These are phyloP conservation scores for Sparidentex hasta DNA, from an alignment of 2,797 vertebrate species.

Conservation along the genomic window DNA sequence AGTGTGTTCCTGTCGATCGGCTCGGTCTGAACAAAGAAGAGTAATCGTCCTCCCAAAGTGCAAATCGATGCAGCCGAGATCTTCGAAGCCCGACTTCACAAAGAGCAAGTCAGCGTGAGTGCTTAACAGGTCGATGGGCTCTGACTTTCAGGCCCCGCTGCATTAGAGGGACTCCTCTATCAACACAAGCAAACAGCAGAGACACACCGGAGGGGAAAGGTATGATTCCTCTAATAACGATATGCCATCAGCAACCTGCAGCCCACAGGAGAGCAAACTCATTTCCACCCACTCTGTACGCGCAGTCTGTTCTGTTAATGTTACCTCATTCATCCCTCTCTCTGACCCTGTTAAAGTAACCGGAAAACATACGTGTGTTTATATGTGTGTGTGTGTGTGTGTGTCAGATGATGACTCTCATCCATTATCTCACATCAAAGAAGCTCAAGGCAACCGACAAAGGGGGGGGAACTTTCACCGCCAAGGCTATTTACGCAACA, in stretches of 20 bases:
- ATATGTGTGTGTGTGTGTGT: background rate
- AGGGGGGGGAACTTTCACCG: slow-evolving; percentile 15
- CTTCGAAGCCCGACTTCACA: slow-evolving; percentile 20
- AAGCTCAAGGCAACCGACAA: slow-evolving; percentile 31
- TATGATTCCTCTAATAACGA: slow-evolving; percentile 8
- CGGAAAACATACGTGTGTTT: background rate
- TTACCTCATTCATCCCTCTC: slow-evolving; percentile 25
- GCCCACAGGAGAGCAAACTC: background rate
- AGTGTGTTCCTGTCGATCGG: slow-evolving; percentile 3
- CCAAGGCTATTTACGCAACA: slow-evolving; percentile 21
- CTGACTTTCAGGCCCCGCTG: background rate
- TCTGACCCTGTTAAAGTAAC: slow-evolving; percentile 46
- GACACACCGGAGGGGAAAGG: slow-evolving; percentile 11
- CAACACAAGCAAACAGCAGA: background rate
- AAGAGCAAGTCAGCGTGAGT: background rate
- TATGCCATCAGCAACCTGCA: slow-evolving; percentile 10
- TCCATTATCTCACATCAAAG: slow-evolving; percentile 76
- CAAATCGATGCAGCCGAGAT: slow-evolving; percentile 19
- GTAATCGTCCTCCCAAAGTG: slow-evolving; percentile 12
- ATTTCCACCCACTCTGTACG: slow-evolving; percentile 30
- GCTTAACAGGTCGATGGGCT: background rate
- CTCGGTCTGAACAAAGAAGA: slow-evolving; percentile 12
- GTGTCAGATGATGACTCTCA: slow-evolving; percentile 37
- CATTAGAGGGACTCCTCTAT: background rate
- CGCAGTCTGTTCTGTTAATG: slow-evolving; percentile 26